Conservation (phyloP, 2,797 vertebrate genomes). For the Sebastes steindachneri region DNA sequence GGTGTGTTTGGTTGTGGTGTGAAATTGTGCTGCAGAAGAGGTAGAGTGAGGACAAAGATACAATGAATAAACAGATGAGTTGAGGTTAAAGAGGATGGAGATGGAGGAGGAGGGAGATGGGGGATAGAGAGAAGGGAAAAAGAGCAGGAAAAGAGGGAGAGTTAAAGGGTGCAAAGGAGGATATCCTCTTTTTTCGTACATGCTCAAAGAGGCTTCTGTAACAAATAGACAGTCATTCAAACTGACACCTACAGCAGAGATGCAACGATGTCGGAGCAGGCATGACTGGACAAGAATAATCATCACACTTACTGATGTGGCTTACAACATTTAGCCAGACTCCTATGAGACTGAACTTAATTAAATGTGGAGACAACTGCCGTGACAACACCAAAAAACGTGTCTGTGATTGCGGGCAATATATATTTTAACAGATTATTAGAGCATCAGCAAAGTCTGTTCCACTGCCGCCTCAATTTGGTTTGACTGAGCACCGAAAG, state of each 20-base stretch:
- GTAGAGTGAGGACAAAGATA: not conserved
- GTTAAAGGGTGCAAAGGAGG: not conserved
- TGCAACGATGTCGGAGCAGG: conserved; percentile 52
- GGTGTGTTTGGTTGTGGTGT: not conserved
- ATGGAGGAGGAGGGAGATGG: not conserved
- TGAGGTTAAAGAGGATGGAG: not conserved
- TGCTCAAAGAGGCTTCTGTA: conserved; percentile 17
- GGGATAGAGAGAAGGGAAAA: not conserved
- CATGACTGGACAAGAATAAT: conserved; percentile 64
- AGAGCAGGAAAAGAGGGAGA: not conserved
- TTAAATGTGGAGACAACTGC: conserved; percentile 20
- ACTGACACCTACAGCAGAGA: conserved; percentile 64
- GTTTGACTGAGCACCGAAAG: not conserved
- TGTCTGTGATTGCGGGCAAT: not conserved
- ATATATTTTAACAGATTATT: conserved; percentile 18
- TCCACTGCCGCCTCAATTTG: not conserved
- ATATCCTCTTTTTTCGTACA: conserved; percentile 5
- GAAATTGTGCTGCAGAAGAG: not conserved
- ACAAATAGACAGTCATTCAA: conserved; percentile 60
- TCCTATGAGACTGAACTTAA: conserved; percentile 20
- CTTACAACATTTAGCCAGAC: conserved; percentile 46
- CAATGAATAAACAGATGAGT: conserved; percentile 9
- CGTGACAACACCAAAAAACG: not conserved
- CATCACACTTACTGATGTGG: conserved; percentile 47
- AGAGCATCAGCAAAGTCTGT: not conserved